Base-by-base conservation (phyloP, 2,888 invertebrate species). In the Incurvaria masculella region DNA sequence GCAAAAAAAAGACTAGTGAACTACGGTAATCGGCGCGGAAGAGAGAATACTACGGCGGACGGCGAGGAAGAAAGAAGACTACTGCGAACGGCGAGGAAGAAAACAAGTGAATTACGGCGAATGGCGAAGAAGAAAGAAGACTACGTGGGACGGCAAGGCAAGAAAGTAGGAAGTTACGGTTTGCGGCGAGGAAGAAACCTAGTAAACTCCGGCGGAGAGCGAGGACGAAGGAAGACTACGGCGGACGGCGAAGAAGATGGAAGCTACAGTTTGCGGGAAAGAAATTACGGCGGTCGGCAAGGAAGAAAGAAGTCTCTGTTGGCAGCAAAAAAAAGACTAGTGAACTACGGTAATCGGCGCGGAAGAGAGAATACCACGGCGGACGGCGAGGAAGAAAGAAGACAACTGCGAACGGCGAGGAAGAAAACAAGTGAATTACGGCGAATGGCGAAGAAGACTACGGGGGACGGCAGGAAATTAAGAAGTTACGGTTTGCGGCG, bases 401-500 rank as follows among this genome's bases (percentile, higher is more conserved):
- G 17, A 27, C 18, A 14, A 33, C 23, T 4, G 42, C 4, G 5
- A 6, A 10, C 23, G 23, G 23, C 23, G 23, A 23, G 42, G 38
- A 17, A 27, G 18, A 45, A 16, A 33, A 45, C 41, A 5, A n/a
- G 23, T 11, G 21, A 5, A 21, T 16, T n/a, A 23, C 21, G 46
- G 41, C n/a, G 11, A 16, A 41, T 46, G 46, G 38, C 10, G 46
- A 46, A 46, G 41, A 46, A 11, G 46, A 41, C 40, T 21, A 14
- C 8, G 14, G 46, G 11, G 6, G 5, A 17, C 6, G 16, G 20
- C 8, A 17, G 8, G 14, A 17, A 17, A 14, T 16, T 17, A 23
- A 41, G 17, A n/a, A 11, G 16, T 11, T 16, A 5, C 21, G 43
- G 43, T 8, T 6, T n/a, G 19, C 21, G 21, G 21, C 14, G 43